A percentile compares a stretch with the other conserved stretches of the same genome.
phyloP scores from a whole-genome alignment of 2,113 vertebrate species.

The Bufo bufo region DNA sequence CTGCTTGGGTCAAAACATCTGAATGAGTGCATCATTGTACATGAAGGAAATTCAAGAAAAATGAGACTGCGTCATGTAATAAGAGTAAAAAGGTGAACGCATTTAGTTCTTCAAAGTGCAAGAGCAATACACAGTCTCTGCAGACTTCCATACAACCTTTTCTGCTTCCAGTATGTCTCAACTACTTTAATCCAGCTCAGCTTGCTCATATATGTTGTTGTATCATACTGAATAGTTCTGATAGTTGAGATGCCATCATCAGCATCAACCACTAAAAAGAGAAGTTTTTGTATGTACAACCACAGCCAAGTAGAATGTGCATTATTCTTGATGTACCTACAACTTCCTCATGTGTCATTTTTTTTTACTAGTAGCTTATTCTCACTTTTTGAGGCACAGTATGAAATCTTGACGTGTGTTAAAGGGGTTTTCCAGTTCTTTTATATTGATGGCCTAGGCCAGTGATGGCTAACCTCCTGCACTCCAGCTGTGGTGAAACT shows the following conservation, averaged over 20 bases:
- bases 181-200: not conserved
- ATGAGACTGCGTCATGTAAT: not conserved
- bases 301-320: not conserved
- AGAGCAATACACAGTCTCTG: not conserved
- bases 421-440: not conserved
- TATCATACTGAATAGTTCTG: not conserved
- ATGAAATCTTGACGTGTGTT: not conserved
- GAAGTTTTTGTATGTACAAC: not conserved
- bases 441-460: no score
- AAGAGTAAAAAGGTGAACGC: not conserved
- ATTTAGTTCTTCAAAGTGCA: not conserved
- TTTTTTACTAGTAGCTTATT: not conserved
- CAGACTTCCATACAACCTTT: not conserved
- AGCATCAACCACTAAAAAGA: not conserved
- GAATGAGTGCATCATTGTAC: not conserved
- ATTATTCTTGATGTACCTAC: not conserved
- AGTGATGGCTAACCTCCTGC: no score
- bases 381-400: not conserved
- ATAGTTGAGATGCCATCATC: not conserved
- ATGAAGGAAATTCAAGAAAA: not conserved
- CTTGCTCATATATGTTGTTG: not conserved
- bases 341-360: constrained; percentile 3
- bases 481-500: no score
- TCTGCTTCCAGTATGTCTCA: not conserved
- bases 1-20: not conserved